Base-by-base conservation (phyloP, 1,140 invertebrate species). In the Drosophila bipectinata region DNA sequence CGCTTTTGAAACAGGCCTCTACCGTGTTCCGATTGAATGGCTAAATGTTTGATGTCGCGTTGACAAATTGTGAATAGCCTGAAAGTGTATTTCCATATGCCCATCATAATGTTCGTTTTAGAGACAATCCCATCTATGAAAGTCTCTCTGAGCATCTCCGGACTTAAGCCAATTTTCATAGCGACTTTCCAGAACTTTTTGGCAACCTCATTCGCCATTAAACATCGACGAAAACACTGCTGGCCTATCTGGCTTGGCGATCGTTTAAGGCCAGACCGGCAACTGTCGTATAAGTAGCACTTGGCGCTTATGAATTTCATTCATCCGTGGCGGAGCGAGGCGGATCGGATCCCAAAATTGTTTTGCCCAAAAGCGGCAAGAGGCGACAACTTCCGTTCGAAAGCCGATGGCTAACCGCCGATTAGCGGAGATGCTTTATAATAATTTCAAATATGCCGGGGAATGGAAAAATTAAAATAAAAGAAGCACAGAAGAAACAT, bases 381-480 rank as follows among this genome's bases (percentile, higher is more conserved):
- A 49, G 62, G 52, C 77, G 63, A 67, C 72, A 62, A 85, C 82
- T 85, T 85, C 81, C 81, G 81, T 85, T 85, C 41, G 60, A 56
- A 73, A 72, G 49, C 73, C 15, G 80, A 84, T 84, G 67, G 68
- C 78, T 54, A 32, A 54, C 18, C 34, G 44, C 32, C 64, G 81
- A 87, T 87, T 82, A 85, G 61, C 34, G 21, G 34, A 67, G 53
- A 71, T 67, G 73, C 67, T 57, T 78, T 76, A 82, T 85, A 85
- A 85, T 85, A 85, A 87, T 87, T 83, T 78, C 49, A 83, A 82
- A 87, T 87, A 82, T 82, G 75, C 80, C 51, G 47, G 41, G 48
- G 55, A 44, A 45, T 18, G 49, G 58, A 62, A 57, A 54, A 77
- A 51, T 56, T 37, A 61, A 72, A 54, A 52, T 55, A 53, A 32